Evolutionary conservation across 64 coral and sea anemone genomes (phyloP), one percentile per base, ranked within the genome.

Genomic region (Actinia tenebrosa): DNA sequence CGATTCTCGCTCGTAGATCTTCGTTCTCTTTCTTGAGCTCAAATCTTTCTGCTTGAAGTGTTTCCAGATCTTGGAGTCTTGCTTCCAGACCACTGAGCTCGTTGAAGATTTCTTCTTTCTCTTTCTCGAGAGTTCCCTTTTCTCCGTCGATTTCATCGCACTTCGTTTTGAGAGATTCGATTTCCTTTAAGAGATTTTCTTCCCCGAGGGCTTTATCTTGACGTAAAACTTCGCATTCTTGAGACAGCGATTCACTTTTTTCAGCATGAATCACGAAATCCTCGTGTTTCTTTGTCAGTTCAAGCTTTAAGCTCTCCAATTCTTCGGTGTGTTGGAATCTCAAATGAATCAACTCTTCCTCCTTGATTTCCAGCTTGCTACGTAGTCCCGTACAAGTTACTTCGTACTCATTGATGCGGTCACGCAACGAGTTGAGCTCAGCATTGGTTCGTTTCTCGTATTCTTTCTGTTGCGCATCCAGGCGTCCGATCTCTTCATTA

Each of bases 111-210:
- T 86, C 87, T 17, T 82, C 50, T 44, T 85, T 85, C 20, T 95
- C 93, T 27, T 91, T 54, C 44, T 91, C 86, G 4, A 95, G 79
- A 17, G 14, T 25, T 47, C 86, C 83, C 17, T 91, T 95, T 77
- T 95, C 93, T 54, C 68, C 84, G 23, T 56, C 84, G 22, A 89
- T 84, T 4, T 91, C 78, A 46, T 91, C 93, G 15, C 85, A 88
- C 26, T 86, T 89, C 3, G 88, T 59, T 46, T 93, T 97, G 42
- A 93, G 82, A 50, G 94, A 93, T 68, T 97, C 91, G 27, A 93
- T 93, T 82, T 97, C 88, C 58, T 45, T 23, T 64, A 84, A 58
- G 17, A 86, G 61, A 43, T 83, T 44, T n/a, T 84, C 63, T 44
- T 88, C 88, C n/a, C 72, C 64, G 30, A 62, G 64, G 64, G 19